phyloP scores from a whole-genome alignment of 2,888 invertebrate genomes.

The Linnaemya vulpina region DNA sequence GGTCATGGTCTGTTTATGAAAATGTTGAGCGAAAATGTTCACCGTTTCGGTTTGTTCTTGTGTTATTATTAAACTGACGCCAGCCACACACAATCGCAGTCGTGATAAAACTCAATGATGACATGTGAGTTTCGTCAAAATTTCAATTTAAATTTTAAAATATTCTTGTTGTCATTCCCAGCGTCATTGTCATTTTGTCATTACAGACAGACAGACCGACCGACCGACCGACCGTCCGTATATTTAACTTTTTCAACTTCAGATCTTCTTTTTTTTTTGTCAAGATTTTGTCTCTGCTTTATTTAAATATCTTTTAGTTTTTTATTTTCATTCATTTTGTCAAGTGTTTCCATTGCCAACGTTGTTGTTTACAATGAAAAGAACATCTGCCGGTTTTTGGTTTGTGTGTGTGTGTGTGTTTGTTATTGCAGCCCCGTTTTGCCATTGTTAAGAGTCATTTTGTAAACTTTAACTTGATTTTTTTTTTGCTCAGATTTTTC shows the following conservation, averaged over 20 bases:
- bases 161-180: constrained; percentile 35
- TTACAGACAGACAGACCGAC: too few species aligned
- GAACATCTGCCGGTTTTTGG: constrained; percentile 19
- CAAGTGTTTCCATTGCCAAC: constrained; percentile 29
- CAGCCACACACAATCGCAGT: neutral
- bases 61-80: neutral
- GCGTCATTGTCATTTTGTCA: neutral
- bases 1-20: constrained; percentile 64
- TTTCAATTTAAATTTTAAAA: constrained; percentile 59
- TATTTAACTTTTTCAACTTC: constrained; percentile 12
- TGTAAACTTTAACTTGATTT: constrained; percentile 64
- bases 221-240: too few species aligned
- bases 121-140: constrained; percentile 64
- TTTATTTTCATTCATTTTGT: constrained; percentile 1
- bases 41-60: neutral
- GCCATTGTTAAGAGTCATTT: constrained; percentile 54
- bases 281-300: constrained; percentile 34
- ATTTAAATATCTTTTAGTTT: constrained; percentile 16
- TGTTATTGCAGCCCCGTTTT: constrained; percentile 29
- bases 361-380: constrained; percentile 26
- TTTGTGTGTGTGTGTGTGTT: neutral
- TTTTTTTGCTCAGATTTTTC: constrained; percentile 6
- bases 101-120: constrained; percentile 36
- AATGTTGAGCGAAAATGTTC: constrained; percentile 16
- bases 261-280: neutral